Evolutionary conservation across 2,797 vertebrate species (phyloP).

Genomic region (Microhierax caerulescens): DNA sequence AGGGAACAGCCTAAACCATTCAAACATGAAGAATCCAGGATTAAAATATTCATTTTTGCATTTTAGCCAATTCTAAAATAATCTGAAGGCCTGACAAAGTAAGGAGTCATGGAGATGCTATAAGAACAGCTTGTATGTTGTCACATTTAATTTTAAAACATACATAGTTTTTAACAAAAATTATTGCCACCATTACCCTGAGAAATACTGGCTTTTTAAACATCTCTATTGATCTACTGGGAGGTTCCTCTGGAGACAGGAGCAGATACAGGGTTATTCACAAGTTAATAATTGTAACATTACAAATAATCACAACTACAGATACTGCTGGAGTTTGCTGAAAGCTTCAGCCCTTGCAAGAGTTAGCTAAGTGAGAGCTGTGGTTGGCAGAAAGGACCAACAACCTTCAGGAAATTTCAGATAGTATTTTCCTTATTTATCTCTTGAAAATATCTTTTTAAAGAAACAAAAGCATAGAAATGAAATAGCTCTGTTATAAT

Average conservation of each 20-base stretch:
- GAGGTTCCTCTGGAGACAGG: background rate
- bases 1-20: background rate
- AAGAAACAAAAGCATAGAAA: background rate
- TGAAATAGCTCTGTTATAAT: background rate
- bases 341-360: background rate
- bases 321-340: background rate
- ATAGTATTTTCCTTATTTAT: background rate
- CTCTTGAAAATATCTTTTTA: background rate
- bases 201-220: background rate
- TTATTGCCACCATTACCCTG: background rate
- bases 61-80: background rate
- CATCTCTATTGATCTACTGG: background rate
- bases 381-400: background rate
- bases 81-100: background rate
- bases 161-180: background rate
- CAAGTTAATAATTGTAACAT: background rate
- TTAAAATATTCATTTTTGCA: background rate
- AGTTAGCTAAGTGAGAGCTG: background rate
- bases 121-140: background rate
- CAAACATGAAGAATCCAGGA: background rate
- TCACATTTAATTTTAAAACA: background rate
- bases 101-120: background rate
- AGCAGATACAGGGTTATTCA: background rate
- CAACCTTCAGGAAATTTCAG: background rate
- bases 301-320: background rate